Evolutionary conservation across 2,113 vertebrate species (phyloP), one percentile per base, ranked within the genome.

Genomic region (Vombatus ursinus): DNA sequence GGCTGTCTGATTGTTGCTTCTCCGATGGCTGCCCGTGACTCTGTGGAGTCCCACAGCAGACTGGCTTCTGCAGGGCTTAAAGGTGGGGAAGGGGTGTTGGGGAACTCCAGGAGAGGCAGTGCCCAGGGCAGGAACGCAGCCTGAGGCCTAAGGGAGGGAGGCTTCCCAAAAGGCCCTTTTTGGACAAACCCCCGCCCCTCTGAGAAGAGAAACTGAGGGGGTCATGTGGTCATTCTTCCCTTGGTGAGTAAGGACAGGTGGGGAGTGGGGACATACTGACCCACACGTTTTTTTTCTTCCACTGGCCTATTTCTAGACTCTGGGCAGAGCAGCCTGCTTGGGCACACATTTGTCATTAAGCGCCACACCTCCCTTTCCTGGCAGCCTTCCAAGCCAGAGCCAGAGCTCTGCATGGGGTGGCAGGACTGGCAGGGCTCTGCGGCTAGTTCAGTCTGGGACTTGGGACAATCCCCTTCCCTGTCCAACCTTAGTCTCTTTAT

Each of bases 101-200:
- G 31, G 26, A 92, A 92, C 52, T 94, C 24, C 94, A 93, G 89
- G 61, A 47, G 48, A 54, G 68, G 50, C 90, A 92, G 37, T 94
- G 47, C 94, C 57, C 92, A 49, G 90, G 53, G 50, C 91, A 92
- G 53, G 92, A 96, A 96, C 92, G 92, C 49, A 92, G 94, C 31
- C 37, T 51, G 44, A 84, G 54, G 93, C 24, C 52, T n/a, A 50
- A 90, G 19, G 44, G 84, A 53, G 92, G 28, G 28, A 54, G 51
- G 53, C 92, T 95, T 28, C 89, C 93, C 10, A 0, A 51, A 94
- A 89, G 93, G 91, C 68, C 90, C 14, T 9, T 4, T 0, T 90
- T 44, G 94, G 90, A 94, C 44, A 23, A n/a, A n/a, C 47, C 92
- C 90, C 94, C 3, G 2, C 23, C 2, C 1, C 6, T 52, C 61